phyloP scores from a whole-genome alignment of 2,797 vertebrate genomes.

The Ctenopoma kingsleyae region DNA sequence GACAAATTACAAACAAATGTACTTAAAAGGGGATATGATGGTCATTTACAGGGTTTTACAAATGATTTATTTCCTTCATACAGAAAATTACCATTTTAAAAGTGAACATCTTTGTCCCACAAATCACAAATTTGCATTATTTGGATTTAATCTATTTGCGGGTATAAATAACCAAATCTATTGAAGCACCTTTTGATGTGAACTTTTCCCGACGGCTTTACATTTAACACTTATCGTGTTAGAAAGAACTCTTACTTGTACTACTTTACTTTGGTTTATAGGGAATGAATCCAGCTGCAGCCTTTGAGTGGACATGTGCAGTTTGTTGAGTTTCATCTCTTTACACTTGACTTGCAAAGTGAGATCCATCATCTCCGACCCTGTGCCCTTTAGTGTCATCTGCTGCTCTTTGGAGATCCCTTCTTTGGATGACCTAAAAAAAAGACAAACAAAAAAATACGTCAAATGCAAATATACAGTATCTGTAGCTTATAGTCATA shows the following conservation, averaged over 20 bases:
- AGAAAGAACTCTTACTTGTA: background rate
- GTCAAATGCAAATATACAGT: background rate
- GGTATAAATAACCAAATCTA: background rate
- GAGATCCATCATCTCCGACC: slow-evolving; percentile 86
- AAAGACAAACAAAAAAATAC: slow-evolving; percentile 5
- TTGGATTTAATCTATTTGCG: slow-evolving; percentile 3
- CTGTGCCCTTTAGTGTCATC: slow-evolving; percentile 82
- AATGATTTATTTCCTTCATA: slow-evolving; percentile 33
- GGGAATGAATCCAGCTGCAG: slow-evolving; percentile 21
- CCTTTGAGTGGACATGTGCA: slow-evolving; percentile 25
- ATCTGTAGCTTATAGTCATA: background rate
- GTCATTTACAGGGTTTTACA: slow-evolving; percentile 57
- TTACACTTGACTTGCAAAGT: slow-evolving; percentile 89
- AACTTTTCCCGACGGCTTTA: background rate
- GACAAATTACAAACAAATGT: slow-evolving; percentile 32
- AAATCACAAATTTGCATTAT: background rate
- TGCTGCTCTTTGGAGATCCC: slow-evolving; percentile 76
- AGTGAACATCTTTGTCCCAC: slow-evolving; percentile 11
- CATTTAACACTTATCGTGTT: background rate
- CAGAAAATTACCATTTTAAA: slow-evolving; percentile 21
- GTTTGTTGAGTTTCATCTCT: slow-evolving; percentile 11
- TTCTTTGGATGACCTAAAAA: slow-evolving; percentile 81
- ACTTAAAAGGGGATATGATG: slow-evolving; percentile 21
- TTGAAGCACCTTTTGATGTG: background rate
- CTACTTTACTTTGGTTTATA: slow-evolving; percentile 26